Base-by-base conservation (phyloP, 2,888 invertebrate genomes). In the Torymus tubicola region DNA sequence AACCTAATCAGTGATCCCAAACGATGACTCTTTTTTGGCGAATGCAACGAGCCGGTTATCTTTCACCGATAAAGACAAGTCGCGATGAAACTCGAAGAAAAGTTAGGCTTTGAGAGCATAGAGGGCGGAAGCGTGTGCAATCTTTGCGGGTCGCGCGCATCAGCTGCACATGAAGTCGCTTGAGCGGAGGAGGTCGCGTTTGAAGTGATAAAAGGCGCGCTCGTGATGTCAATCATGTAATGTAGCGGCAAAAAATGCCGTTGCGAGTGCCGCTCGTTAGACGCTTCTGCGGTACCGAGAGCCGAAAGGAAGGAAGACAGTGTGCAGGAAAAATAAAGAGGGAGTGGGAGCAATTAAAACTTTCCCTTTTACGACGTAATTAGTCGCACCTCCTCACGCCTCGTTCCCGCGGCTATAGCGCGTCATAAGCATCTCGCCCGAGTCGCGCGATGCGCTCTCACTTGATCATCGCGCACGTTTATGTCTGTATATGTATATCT, bases 361-460 rank as follows among this genome's bases (percentile, higher is more conserved):
- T 84, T 84, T 84, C 84, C 75, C 83, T 84, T 84, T 84, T 82
- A 83, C 82, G 78, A 83, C 78, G 83, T 80, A 84, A 84, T 84
- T 80, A 84, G 84, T 83, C 65, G 81, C 82, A 24, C n/a, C n/a
- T n/a, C 24, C 24, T 24, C 24, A 24, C 24, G 24, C 3, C 24
- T 24, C 24, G 24, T 24, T 24, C 24, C 11, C 60, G 18, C 21
- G 18, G 12, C 12, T 13, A 10, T 10, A 14, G 53, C 53, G 8
- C 12, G 14, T 53, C 53, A 18, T 18, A 4, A 58, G 24, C 10
- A 16, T 60, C 60, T 12, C 60, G 13, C 3, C 16, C 10, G 18
- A 21, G 21, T 18, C 16, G 18, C 60, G 16, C 60, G 2, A 21
- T 1, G 24, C 21, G 31, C 61, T 24, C 24, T 24, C 24, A 24